phyloP scores from a whole-genome alignment of 2,113 vertebrate genomes.

The Ginglymostoma cirratum region DNA sequence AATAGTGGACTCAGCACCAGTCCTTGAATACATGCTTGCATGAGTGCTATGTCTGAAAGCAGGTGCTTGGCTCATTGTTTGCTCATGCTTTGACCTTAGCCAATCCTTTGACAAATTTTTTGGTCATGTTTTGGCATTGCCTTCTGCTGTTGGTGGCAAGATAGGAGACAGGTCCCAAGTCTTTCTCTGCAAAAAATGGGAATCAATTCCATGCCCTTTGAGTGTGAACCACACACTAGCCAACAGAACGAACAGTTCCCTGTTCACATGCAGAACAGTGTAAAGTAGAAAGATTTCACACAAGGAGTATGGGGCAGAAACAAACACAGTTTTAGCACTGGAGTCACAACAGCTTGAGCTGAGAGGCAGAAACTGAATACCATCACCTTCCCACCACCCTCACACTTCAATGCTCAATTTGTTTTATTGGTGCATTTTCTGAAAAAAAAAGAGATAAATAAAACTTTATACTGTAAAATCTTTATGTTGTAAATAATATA shows the following conservation, averaged over 20 bases:
- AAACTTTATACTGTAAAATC: background rate
- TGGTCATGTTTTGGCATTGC: background rate
- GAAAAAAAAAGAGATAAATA: conserved; percentile 14
- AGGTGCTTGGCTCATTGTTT: background rate
- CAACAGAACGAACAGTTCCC: background rate
- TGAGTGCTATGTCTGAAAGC: background rate
- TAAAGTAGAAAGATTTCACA: background rate
- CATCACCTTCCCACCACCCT: background rate
- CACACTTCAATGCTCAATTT: background rate
- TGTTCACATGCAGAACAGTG: background rate
- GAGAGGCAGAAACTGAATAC: background rate
- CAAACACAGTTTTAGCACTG: background rate
- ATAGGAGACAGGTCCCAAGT: too few relatives aligned
- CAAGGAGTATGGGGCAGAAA: background rate
- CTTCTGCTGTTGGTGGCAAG: background rate
- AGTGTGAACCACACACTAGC: background rate
- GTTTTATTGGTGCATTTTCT: conserved; percentile 4
- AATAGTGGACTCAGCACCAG: too few relatives aligned
- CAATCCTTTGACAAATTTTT: background rate
- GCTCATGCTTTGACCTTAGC: background rate
- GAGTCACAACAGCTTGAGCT: background rate
- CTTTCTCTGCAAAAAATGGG: background rate
- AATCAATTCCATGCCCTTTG: too few relatives aligned
- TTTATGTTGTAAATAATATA: conserved; percentile 24
- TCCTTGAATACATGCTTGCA: background rate